Evolutionary conservation across 2,888 invertebrate genomes (phyloP).

Genomic region (Campoplex nolae): DNA sequence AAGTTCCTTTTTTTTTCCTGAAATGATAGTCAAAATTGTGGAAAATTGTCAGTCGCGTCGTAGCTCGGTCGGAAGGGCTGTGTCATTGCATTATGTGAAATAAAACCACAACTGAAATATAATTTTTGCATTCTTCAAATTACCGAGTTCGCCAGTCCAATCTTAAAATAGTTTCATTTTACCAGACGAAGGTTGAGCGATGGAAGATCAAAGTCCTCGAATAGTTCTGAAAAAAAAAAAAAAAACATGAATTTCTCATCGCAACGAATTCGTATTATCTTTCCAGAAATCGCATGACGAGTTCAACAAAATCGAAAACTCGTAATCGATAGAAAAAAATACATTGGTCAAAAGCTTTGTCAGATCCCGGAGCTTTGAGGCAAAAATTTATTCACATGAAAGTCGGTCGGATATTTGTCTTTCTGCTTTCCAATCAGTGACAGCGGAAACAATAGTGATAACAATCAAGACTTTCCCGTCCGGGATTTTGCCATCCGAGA

Average conservation of each 20-base stretch:
- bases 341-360: neutral
- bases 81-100: neutral
- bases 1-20: no score
- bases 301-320: neutral
- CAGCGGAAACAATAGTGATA: neutral
- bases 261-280: neutral
- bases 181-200: neutral
- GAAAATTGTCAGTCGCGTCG: neutral
- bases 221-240: neutral
- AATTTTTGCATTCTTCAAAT: neutral
- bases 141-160: no score
- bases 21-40: no score
- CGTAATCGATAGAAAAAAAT: neutral
- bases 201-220: neutral
- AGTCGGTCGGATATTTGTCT: neutral
- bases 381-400: neutral
- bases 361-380: neutral
- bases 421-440: neutral
- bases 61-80: neutral
- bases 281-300: neutral
- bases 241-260: neutral
- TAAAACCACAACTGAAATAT: neutral
- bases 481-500: neutral
- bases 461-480: neutral
- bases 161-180: neutral